Evolutionary conservation across 1,140 invertebrate genomes (phyloP).

Genomic region (Aphaenogaster floridana): DNA sequence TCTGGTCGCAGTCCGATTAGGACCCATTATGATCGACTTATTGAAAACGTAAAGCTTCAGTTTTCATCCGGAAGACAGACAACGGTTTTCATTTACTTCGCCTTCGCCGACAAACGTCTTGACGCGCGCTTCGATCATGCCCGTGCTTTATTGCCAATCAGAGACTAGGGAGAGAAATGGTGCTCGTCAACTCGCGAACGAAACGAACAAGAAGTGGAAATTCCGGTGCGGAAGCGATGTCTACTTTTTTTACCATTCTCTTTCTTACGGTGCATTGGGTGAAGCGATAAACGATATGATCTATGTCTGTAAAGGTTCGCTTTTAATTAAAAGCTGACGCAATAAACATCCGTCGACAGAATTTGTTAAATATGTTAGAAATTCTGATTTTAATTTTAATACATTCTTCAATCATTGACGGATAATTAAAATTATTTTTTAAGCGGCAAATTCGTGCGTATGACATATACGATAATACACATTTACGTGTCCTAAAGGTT

Average conservation of each 20-base stretch:
- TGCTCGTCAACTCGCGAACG: conserved; percentile 57
- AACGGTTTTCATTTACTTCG: conserved; percentile 62
- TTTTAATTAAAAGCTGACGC: conserved; percentile 55
- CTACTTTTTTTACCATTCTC: conserved; percentile 1
- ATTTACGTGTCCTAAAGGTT: neutral
- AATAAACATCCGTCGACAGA: conserved; percentile 1
- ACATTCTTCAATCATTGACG: neutral
- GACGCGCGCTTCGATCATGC: conserved; percentile 59
- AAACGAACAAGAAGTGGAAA: conserved; percentile 60
- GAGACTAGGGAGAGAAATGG: conserved; percentile 38
- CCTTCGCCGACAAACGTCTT: conserved; percentile 43
- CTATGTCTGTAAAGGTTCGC: conserved; percentile 6
- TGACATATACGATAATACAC: neutral
- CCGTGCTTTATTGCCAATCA: conserved; percentile 74
- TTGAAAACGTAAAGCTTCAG: conserved; percentile 44
- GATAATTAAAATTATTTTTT: neutral
- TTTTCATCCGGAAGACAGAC: conserved; percentile 47
- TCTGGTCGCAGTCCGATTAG: conserved; percentile 15
- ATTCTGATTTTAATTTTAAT: neutral
- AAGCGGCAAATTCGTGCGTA: neutral
- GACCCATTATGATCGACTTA: conserved; percentile 42
- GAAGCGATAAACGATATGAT: neutral
- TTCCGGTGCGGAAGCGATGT: conserved; percentile 34
- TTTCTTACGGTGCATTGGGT: neutral
- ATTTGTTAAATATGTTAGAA: neutral